Conservation (phyloP, 37 sponge, comb jelly and placozoan species). For the Axinella damicornis region DNA sequence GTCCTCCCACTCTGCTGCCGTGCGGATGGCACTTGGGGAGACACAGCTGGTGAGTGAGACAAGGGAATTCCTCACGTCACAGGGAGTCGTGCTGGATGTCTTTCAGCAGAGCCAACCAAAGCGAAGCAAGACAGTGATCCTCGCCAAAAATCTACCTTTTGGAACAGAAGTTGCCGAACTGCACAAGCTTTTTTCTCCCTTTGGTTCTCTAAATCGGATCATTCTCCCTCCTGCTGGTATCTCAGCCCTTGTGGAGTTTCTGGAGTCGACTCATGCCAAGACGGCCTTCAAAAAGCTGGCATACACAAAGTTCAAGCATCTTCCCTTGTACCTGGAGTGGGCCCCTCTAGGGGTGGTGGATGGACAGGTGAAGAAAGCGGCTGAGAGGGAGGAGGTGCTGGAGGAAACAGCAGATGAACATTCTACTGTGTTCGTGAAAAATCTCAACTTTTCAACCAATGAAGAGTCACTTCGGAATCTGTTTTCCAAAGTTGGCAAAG, state of each 20-base stretch:
- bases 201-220: conserved; percentile 75
- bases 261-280: conserved; percentile 74
- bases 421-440: conserved; percentile 92
- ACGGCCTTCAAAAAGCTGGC: conserved; percentile 86
- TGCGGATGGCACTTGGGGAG: conserved; percentile 94
- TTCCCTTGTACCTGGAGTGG: conserved; percentile 98
- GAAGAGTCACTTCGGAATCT: conserved; percentile 64
- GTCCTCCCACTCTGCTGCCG: conserved; percentile 72
- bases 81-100: conserved; percentile 87
- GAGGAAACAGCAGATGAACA: conserved; percentile 6
- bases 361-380: background rate
- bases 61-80: conserved; percentile 77
- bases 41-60: conserved; percentile 92
- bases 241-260: conserved; percentile 91
- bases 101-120: conserved; percentile 67
- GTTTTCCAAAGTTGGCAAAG: conserved; percentile 55
- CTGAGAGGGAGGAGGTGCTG: background rate
- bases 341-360: conserved; percentile 80
- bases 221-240: conserved; percentile 93
- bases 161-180: conserved; percentile 76
- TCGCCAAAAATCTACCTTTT: conserved; percentile 94
- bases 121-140: conserved; percentile 87
- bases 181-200: conserved; percentile 74
- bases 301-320: conserved; percentile 90
- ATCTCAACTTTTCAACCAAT: conserved; percentile 91